Evolutionary conservation across 1,140 invertebrate species (phyloP).

Genomic region (Babylonia areolata): DNA sequence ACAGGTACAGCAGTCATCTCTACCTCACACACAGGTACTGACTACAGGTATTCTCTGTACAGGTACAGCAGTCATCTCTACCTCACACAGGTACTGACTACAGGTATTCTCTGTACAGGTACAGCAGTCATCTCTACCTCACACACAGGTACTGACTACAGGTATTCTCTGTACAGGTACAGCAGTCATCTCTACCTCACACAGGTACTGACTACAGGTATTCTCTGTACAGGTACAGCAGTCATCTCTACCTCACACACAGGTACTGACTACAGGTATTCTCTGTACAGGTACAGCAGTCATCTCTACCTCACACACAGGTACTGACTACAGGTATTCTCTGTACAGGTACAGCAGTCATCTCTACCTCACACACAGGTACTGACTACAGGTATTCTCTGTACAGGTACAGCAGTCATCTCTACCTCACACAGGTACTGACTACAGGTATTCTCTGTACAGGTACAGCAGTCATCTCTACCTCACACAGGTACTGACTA

Average conservation of each 20-base stretch:
- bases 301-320: slow-evolving; percentile 80
- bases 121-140: too few species aligned
- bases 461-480: too few species aligned
- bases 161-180: slow-evolving; percentile 86
- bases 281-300: slow-evolving; percentile 81
- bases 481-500: slow-evolving; percentile 83
- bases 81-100: slow-evolving; percentile 83
- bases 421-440: slow-evolving; percentile 82
- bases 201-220: slow-evolving; percentile 88
- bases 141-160: slow-evolving; percentile 83
- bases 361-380: slow-evolving; percentile 80
- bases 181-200: too few species aligned
- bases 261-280: slow-evolving; percentile 88
- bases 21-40: slow-evolving; percentile 81
- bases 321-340: slow-evolving; percentile 90
- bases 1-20: too few species aligned
- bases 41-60: slow-evolving; percentile 88
- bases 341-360: slow-evolving; percentile 76
- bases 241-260: slow-evolving; percentile 76
- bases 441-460: slow-evolving; percentile 88
- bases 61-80: too few species aligned
- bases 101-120: slow-evolving; percentile 86
- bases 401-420: slow-evolving; percentile 66
- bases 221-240: slow-evolving; percentile 82
- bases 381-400: slow-evolving; percentile 90